Conservation (phyloP, 2,113 vertebrate genomes). For the Vombatus ursinus region DNA sequence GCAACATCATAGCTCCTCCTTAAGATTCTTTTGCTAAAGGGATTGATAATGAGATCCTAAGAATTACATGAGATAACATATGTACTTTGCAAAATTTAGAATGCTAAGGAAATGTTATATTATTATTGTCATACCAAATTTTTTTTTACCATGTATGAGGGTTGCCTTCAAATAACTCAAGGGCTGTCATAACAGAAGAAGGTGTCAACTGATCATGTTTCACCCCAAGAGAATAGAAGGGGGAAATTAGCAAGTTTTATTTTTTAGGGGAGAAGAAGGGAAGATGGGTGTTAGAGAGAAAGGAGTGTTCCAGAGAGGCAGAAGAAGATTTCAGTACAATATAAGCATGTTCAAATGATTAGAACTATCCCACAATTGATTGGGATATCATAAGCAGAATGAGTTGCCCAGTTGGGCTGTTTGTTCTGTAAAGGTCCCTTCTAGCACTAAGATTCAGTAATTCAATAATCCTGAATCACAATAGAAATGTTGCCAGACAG, state of each 20-base stretch:
- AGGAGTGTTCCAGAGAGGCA: neutral
- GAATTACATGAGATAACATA: neutral
- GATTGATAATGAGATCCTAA: neutral
- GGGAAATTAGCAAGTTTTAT: neutral
- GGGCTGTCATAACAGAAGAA: neutral
- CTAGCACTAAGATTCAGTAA: neutral
- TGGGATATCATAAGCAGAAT: neutral
- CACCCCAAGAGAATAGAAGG: neutral
- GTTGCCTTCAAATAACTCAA: neutral
- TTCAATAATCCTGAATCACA: neutral
- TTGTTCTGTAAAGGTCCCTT: neutral
- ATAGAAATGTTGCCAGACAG: neutral
- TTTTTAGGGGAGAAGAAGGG: neutral
- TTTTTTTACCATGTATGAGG: neutral
- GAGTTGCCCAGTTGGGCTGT: neutral
- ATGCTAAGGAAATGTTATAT: neutral
- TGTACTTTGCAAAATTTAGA: neutral
- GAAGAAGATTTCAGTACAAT: neutral
- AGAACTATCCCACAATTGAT: neutral
- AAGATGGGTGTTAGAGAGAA: neutral
- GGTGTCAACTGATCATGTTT: neutral
- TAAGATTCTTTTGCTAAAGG: neutral
- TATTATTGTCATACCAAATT: neutral
- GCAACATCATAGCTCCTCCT: neutral
- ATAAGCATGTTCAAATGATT: neutral